These are phyloP conservation scores for Xylota segnis DNA, from an alignment of 2,888 invertebrate genomes.

Conservation along the genomic window DNA sequence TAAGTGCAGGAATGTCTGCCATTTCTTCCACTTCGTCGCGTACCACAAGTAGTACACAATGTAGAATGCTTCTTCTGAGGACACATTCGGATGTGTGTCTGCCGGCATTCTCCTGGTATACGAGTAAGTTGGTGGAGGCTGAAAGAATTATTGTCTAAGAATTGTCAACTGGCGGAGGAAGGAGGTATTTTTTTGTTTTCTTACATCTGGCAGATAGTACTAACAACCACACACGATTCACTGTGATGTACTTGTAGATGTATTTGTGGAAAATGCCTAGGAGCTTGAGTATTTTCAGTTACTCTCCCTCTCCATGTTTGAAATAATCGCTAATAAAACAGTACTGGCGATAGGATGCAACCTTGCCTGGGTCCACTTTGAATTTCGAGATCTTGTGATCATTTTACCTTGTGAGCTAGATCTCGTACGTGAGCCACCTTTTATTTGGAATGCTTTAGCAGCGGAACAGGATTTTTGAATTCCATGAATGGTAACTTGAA, in stretches of 20 bases:
- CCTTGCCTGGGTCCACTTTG: too few species aligned
- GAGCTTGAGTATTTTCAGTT: neutral
- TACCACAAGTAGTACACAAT: constrained; percentile 30
- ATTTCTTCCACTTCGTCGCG: constrained; percentile 52
- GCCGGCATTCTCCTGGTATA: constrained; percentile 35
- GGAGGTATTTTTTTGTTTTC: neutral
- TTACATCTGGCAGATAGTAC: constrained; percentile 42
- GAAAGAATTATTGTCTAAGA: constrained; percentile 45
- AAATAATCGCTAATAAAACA: too few species aligned
- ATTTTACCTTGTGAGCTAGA: too few species aligned
- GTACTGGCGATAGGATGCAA: too few species aligned
- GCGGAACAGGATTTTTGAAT: too few species aligned
- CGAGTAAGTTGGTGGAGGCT: constrained; percentile 23
- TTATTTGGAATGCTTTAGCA: too few species aligned
- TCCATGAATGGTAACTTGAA: too few species aligned
- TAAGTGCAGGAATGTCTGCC: constrained; percentile 67
- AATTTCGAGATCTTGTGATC: too few species aligned
- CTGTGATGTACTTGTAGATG: constrained; percentile 10
- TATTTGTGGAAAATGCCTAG: neutral
- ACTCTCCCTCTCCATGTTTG: too few species aligned
- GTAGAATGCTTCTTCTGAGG: constrained; percentile 38
- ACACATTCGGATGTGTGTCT: constrained; percentile 46
- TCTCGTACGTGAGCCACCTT: too few species aligned
- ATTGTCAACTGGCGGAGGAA: constrained; percentile 48
- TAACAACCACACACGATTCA: constrained; percentile 69